Percentiles rank a stretch among this genome's conserved stretches.
Conservation (phyloP, 2,888 invertebrate species). For the Philopedon plagiatum region DNA sequence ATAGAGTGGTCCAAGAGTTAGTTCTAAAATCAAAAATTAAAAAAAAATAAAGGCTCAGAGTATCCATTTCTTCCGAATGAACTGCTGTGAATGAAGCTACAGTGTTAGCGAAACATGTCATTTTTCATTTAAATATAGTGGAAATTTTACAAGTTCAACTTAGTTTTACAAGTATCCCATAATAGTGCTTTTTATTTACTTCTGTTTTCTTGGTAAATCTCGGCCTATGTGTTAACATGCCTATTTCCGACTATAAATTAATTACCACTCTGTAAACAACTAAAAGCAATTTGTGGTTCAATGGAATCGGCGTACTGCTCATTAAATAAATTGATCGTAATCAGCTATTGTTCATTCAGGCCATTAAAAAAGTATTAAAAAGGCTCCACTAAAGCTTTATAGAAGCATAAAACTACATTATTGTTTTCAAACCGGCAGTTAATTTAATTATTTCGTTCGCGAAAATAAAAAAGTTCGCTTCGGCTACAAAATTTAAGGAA, state of each 20-base stretch:
- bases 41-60: too few relatives aligned
- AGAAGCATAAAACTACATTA: conserved; percentile 16
- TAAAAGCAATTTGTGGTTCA: background rate
- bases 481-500: background rate
- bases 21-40: too few relatives aligned
- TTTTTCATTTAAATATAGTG: too few relatives aligned
- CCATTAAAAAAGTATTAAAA: conserved; percentile 23
- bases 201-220: too few relatives aligned
- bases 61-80: too few relatives aligned
- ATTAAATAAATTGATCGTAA: conserved; percentile 26
- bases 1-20: too few relatives aligned
- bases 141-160: too few relatives aligned
- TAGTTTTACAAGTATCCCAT: too few relatives aligned
- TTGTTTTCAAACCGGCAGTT: conserved; percentile 10
- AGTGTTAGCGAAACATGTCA: too few relatives aligned
- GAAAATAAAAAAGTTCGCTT: background rate
- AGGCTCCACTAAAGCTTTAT: conserved; percentile 13
- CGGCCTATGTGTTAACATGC: background rate
- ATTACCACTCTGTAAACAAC: background rate
- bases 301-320: conserved; percentile 12
- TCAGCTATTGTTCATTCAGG: conserved; percentile 15
- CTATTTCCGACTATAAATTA: background rate
- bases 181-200: too few relatives aligned
- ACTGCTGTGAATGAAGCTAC: too few relatives aligned
- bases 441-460: background rate